Percentiles rank a stretch among this genome's conserved stretches.
Conservation (phyloP, 2,888 invertebrate species). For the Xylota segnis region DNA sequence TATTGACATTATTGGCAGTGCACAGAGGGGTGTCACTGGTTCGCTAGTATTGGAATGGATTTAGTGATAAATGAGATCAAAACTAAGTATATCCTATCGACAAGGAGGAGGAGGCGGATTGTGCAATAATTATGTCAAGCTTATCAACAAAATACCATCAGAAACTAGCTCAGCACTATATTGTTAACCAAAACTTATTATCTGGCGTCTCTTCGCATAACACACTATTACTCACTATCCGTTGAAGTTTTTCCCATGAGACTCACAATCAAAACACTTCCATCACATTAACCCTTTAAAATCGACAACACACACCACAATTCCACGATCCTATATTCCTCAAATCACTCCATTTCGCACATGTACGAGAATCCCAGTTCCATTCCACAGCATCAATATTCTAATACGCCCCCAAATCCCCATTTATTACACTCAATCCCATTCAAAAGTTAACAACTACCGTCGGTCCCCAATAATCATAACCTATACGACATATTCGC, state of each 20-base stretch:
- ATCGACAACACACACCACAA: not conserved
- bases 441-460: slow-evolving; percentile 29
- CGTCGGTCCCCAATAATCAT: slow-evolving; percentile 15
- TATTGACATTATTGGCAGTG: too few relatives aligned
- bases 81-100: too few relatives aligned
- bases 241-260: not conserved
- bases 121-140: not conserved
- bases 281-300: not conserved
- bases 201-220: not conserved
- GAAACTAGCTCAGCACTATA: not conserved
- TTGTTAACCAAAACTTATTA: not conserved
- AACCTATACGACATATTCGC: not conserved
- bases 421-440: slow-evolving; percentile 10
- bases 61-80: too few relatives aligned
- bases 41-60: too few relatives aligned
- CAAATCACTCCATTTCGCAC: not conserved
- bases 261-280: slow-evolving; percentile 5
- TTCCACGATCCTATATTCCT: not conserved
- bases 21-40: too few relatives aligned
- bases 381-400: not conserved
- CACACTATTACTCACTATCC: not conserved
- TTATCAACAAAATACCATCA: not conserved
- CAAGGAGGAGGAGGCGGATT: too few relatives aligned
- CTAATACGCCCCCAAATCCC: slow-evolving; percentile 3
- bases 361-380: not conserved